Base-by-base conservation (phyloP, 1,140 invertebrate genomes). In the Sogatella furcifera region DNA sequence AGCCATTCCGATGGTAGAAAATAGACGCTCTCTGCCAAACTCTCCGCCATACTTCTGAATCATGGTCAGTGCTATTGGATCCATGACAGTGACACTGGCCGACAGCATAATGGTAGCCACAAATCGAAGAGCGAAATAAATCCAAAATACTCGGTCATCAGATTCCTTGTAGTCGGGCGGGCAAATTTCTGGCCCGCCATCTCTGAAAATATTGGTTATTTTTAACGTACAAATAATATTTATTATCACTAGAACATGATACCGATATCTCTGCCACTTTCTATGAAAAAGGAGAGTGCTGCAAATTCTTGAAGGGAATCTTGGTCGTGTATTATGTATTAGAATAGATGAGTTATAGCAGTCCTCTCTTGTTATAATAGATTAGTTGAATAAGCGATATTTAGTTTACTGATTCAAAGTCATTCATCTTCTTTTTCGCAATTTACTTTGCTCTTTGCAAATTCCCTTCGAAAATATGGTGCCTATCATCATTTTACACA, bases 1-100 rank as follows among this genome's bases (percentile, higher is more conserved):
- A 21, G 86, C 87, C 80, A 86, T 86, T 46, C 87, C 88, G 38
- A 90, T 76, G 66, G 85, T 89, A 5, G 84, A 86, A 73, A 88
- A 89, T 55, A 90, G 72, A 60, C 87, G 76, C 67, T 91, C 87
- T 67, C 85, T 78, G 10, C 89, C 89, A 71, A 89, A 90, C 69
- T 89, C 84, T 1, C 86, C 86, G 0, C 85, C 84, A 69, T 85
- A 85, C 68, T 86, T 83, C 70, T 88, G 44, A 64, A 89, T 86
- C 80, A 90, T 83, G 0, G 83, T 86, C 11, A 92, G 69, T 2
- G 87, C 85, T 52, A 89, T 89, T 1, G 89, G 88, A 73, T 92
- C 88, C 79, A 90, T 83, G 57, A 91, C 84, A 10, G 85, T 88
- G 1, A 90, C 85, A 9, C 84, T 84, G 21, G 84, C 85, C 1